phyloP scores from a whole-genome alignment of 1,140 invertebrate species.

The Lerema accius region DNA sequence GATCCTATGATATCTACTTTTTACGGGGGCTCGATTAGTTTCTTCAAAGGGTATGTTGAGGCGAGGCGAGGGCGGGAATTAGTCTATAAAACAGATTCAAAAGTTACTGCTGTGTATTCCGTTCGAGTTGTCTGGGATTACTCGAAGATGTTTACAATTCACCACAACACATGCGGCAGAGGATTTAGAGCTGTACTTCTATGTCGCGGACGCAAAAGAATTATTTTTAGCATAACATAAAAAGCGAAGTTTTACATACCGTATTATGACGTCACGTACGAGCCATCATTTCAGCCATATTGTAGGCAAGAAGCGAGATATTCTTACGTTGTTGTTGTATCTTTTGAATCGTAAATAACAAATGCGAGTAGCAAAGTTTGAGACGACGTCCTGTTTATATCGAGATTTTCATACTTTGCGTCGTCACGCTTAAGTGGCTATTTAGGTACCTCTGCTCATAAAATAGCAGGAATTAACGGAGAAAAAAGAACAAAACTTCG shows the following conservation, averaged over 20 bases:
- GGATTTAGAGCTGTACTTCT: slow-evolving; percentile 18
- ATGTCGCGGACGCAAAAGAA: slow-evolving; percentile 17
- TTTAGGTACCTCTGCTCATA: slow-evolving; percentile 8
- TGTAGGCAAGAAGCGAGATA: slow-evolving; percentile 39
- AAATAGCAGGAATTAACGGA: not conserved
- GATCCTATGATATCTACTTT: too few species aligned
- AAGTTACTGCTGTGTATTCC: not conserved
- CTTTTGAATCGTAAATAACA: slow-evolving; percentile 74
- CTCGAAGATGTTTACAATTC: slow-evolving; percentile 22
- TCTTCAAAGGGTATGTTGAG: too few species aligned
- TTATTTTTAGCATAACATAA: slow-evolving; percentile 28
- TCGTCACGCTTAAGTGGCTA: slow-evolving; percentile 2
- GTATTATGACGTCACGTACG: slow-evolving; percentile 34
- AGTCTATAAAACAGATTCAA: not conserved
- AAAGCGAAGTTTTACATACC: slow-evolving; percentile 26
- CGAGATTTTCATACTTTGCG: slow-evolving; percentile 39
- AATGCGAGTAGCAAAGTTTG: slow-evolving; percentile 67
- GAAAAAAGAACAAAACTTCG: not conserved
- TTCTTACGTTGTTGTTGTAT: slow-evolving; percentile 57
- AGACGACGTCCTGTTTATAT: slow-evolving; percentile 66
- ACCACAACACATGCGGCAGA: not conserved
- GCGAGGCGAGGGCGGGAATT: too few species aligned
- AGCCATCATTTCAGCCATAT: slow-evolving; percentile 37
- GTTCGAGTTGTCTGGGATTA: not conserved
- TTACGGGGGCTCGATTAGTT: too few species aligned